Conservation (phyloP, 1,140 invertebrate species). For the Diorhabda elongata region DNA sequence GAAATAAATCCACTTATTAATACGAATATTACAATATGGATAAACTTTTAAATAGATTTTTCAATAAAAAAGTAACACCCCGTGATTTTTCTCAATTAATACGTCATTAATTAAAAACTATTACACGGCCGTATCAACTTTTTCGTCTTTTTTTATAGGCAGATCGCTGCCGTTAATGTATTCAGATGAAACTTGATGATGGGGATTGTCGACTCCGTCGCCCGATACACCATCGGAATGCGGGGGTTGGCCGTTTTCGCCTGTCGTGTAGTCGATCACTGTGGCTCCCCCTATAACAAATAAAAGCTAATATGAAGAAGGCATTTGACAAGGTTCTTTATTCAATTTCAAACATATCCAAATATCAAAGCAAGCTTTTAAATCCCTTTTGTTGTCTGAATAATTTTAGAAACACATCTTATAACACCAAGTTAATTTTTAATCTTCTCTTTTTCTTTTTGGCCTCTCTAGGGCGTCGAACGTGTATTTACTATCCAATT, state of each 20-base stretch:
- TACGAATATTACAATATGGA: no score
- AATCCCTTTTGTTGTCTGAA: no score
- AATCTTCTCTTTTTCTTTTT: no score
- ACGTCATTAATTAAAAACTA: not conserved
- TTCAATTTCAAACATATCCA: not conserved
- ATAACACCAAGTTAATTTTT: no score
- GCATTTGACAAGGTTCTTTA: not conserved
- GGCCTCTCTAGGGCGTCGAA: no score
- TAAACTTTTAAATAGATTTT: no score
- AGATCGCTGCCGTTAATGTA: conserved; percentile 57
- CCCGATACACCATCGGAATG: conserved; percentile 39
- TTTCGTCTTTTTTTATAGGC: conserved; percentile 52
- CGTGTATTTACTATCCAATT: no score
- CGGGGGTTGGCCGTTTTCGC: conserved; percentile 49
- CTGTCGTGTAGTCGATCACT: conserved; percentile 53
- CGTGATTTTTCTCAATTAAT: not conserved
- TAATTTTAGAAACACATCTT: no score
- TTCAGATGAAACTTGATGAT: conserved; percentile 53
- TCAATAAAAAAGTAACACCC: conserved; percentile 1
- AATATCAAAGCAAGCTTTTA: not conserved
- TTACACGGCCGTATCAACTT: conserved; percentile 58
- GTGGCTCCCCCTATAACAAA: conserved; percentile 55
- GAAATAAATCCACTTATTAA: no score
- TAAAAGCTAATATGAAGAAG: conserved; percentile 37
- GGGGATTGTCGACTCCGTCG: conserved; percentile 53